Evolutionary conservation across 2,797 vertebrate species (phyloP).

Genomic region (Sebastolobus altivelis): DNA sequence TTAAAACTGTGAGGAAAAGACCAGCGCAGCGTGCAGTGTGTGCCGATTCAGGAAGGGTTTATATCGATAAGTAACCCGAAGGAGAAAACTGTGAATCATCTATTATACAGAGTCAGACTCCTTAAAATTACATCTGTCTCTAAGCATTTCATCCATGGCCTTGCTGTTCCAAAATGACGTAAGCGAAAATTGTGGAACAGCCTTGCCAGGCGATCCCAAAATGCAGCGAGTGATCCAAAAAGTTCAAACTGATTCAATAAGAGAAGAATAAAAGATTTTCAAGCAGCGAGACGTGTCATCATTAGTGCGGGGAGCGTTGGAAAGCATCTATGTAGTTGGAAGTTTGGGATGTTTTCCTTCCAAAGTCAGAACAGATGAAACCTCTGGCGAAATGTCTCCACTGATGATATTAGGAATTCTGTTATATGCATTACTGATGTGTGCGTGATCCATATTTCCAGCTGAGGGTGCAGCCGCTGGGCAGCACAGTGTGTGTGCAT

Average conservation of each 20-base stretch:
- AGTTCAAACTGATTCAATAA: not conserved
- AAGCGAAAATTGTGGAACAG: not conserved
- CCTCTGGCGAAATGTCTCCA: constrained; percentile 1
- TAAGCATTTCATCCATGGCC: not conserved
- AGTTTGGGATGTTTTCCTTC: constrained; percentile 14
- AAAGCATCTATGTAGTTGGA: constrained; percentile 13
- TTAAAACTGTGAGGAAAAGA: not conserved
- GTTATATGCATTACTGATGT: not conserved
- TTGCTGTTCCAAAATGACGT: not conserved
- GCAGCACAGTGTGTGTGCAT: not conserved
- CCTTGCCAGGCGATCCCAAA: not conserved
- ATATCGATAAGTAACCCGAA: not conserved
- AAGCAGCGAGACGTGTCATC: not conserved
- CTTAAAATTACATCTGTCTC: not conserved
- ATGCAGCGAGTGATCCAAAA: not conserved
- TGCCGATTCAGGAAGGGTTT: not conserved
- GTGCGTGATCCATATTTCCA: constrained; percentile 19
- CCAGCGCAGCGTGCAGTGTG: not conserved
- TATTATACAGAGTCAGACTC: not conserved
- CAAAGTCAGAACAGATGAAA: constrained; percentile 31
- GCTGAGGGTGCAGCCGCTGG: constrained; percentile 21
- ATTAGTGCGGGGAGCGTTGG: not conserved
- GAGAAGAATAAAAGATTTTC: not conserved
- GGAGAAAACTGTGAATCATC: not conserved
- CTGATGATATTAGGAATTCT: constrained; percentile 16